Base-by-base conservation (phyloP, 2,113 vertebrate species). In the Pithys albifrons region DNA sequence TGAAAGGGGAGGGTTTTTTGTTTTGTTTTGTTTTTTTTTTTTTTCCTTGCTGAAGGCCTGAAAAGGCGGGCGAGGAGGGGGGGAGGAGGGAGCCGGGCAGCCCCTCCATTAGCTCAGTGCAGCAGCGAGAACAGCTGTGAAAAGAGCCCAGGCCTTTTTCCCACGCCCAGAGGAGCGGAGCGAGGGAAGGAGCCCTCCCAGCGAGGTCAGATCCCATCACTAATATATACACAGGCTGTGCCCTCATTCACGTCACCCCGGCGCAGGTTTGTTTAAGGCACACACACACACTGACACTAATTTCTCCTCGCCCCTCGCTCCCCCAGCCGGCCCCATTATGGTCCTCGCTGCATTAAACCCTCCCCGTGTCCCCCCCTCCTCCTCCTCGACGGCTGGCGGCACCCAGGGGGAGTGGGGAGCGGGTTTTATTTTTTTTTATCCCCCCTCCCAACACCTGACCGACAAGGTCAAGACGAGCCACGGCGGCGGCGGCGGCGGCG, bases 91-190 rank as follows among this genome's bases (percentile, higher is more conserved):
- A 88, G 91, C 88, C 62, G 74, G 95, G 89, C 93, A 84, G 97
- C 98, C 97, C 97, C 97, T 98, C 97, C 97, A 97, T 98, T 98
- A 98, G 98, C 98, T 98, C 97, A 98, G 98, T 98, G 98, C 98
- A 98, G 98, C 98, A 92, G 98, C 97, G 94, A 71, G 96, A 98
- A 98, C 98, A 98, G 98, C 99, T 99, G 99, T 99, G 98, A 99
- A 99, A 98, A 98, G 98, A 98, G 98, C 98, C 98, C 98, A 97
- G 97, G 98, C 98, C 98, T 98, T 99, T 99, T 99, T 99, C 99
- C 98, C 99, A 99, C 99, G 99, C 98, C 98, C 98, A 91, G 98
- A 93, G 80, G 88, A 96, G 90, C 97, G 97, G 97, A 81, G 97
- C 96, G 95, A 98, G 97, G 97, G 98, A 97, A 96, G 97, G 98